Evolutionary conservation across 2,797 vertebrate species (phyloP), one percentile per base, ranked within the genome.

Genomic region (Labroides dimidiatus): DNA sequence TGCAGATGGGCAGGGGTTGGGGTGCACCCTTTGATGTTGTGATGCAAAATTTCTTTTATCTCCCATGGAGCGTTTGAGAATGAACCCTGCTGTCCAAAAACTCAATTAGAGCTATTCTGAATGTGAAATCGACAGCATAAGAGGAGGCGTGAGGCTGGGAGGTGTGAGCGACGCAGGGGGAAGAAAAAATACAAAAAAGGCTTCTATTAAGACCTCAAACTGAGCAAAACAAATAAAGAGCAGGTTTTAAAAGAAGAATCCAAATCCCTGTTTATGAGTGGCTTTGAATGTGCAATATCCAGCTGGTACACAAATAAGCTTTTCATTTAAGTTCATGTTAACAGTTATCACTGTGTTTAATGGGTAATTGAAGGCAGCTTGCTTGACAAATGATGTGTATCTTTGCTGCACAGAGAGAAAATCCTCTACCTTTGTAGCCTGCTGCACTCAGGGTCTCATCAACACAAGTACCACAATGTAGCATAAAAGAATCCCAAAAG

Each of bases 1-100:
- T 39, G 4, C 37, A 39, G 6, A 6, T 17, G 17, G 15, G 41
- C 4, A 14, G 41, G 14, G 15, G 41, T 15, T 24, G 68, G 48
- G 49, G 30, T 27, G 66, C 0, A 41, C 39, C 67, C 81, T 85
- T 89, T 91, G 87, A 90, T 89, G 87, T 61, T 57, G 21, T 63
- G 78, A 84, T 84, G 73, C 59, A 65, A 77, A 70, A 85, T 74
- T 52, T 88, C 70, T 90, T 90, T 89, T 90, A 91, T 90, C 85
- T 84, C 80, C 62, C 9, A 9, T 24, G 65, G 66, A 88, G 77
- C 72, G 8, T 87, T 84, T 75, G 67, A 85, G 69, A 70, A 30
- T 4, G 1, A 69, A 70, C 68, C 47, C 27, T 36, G 52, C 82
- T 69, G 84, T 84, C 87, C 84, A 79, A 86, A 84, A 87, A 77